Evolutionary conservation across 2,888 invertebrate species (phyloP), one percentile per base, ranked within the genome.

Genomic region (Dicycla oo): DNA sequence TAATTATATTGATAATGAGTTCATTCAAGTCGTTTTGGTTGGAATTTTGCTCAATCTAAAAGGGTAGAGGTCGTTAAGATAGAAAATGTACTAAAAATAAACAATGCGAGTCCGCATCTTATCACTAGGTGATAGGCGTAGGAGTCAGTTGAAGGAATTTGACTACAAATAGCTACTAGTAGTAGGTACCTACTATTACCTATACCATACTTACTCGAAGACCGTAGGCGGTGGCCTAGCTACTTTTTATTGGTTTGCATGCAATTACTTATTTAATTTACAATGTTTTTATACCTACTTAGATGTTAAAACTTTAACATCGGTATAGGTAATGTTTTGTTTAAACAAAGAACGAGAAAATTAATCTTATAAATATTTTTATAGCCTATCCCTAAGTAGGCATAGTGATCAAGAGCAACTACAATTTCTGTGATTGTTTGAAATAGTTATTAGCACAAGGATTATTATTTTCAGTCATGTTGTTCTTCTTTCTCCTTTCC

Each of bases 31-130:
- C 13, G 34, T 47, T 63, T 71, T 81, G 18, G 58, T 73, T 68
- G 20, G n/a, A 45, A 69, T 74, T 80, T 82, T 69, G 83, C 82
- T 78, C 67, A 78, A 73, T 80, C 80, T 82, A 45, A 57, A 82
- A 78, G 68, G 68, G 62, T 54, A 82, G 58, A 80, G 83, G 80
- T 73, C 83, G 40, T n/a, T 62, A 82, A 51, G 54, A 69, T 72
- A 57, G 68, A 83, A 73, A 73, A 60, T 53, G 38, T 73, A 69
- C 65, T 79, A 82, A 79, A 68, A 79, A 74, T 77, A 74, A 76
- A 75, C 72, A 60, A 69, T 57, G 30, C 26, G 57, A 54, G 65
- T 62, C n/a, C 65, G 23, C 6, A 51, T 61, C 54, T 82, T 82
- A 80, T 82, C 80, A 65, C 68, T 54, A 40, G 26, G 80, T 57